These are phyloP conservation scores for Trissolcus brochymenae DNA, from an alignment of 2,888 invertebrate species.

Conservation along the genomic window DNA sequence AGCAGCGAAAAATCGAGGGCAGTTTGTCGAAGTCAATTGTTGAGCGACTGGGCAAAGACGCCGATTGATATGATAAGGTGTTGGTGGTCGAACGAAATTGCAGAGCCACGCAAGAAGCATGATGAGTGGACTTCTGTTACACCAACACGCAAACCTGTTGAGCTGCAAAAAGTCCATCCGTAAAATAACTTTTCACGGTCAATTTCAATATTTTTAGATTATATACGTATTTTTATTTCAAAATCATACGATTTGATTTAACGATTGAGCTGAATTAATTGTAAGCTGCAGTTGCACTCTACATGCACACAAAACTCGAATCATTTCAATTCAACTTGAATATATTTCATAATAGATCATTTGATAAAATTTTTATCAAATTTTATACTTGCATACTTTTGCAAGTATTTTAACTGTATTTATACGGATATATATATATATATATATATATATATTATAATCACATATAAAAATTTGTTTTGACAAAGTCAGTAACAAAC, in stretches of 20 bases:
- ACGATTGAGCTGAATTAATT: neutral
- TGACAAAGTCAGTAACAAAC: too few relatives aligned
- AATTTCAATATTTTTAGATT: slow-evolving; percentile 12
- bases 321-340: too few relatives aligned
- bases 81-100: slow-evolving; percentile 40
- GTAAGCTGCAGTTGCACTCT: too few relatives aligned
- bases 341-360: too few relatives aligned
- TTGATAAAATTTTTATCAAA: too few relatives aligned
- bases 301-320: too few relatives aligned
- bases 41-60: slow-evolving; percentile 26
- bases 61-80: slow-evolving; percentile 44
- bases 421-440: too few relatives aligned
- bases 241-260: neutral
- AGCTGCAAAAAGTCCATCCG: slow-evolving; percentile 28
- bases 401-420: too few relatives aligned
- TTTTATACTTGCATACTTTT: too few relatives aligned
- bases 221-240: neutral
- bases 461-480: too few relatives aligned
- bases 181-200: slow-evolving; percentile 33
- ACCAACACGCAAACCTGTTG: slow-evolving; percentile 75
- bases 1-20: slow-evolving; percentile 16
- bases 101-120: slow-evolving; percentile 48
- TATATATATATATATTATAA: too few relatives aligned
- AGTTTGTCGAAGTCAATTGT: slow-evolving; percentile 51
- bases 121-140: slow-evolving; percentile 71